Conservation (phyloP, 2,797 vertebrate genomes). For the Enteromius argenteus region DNA sequence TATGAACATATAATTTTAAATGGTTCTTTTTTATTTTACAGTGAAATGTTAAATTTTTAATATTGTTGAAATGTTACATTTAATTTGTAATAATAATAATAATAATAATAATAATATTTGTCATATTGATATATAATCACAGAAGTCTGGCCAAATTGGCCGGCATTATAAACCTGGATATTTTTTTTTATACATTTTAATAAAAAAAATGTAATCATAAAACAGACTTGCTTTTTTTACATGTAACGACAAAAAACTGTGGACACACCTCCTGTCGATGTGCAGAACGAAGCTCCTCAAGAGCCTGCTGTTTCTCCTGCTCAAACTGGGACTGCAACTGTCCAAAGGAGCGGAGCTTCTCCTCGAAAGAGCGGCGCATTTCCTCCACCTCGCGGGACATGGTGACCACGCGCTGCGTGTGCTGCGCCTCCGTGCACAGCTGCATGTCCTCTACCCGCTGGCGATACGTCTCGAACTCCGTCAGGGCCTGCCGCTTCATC, state of each 20-base stretch:
- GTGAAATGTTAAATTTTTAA: neutral
- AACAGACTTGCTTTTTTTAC: neutral
- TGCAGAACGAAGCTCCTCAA: constrained; percentile 88
- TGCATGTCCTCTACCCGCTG: constrained; percentile 96
- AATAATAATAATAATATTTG: neutral
- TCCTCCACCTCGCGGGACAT: constrained; percentile 98
- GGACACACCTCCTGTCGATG: constrained; percentile 83
- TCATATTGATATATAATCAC: neutral
- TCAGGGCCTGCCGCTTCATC: constrained; percentile 94
- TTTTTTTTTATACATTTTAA: neutral
- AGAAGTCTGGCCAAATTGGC: neutral
- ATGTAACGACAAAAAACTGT: neutral
- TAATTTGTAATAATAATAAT: no score
- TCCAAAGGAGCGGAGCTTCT: constrained; percentile 89
- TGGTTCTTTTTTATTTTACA: neutral
- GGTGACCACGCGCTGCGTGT: constrained; percentile 93
- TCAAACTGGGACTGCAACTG: constrained; percentile 91
- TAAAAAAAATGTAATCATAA: no score
- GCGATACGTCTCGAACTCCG: constrained; percentile 95
- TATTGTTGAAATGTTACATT: no score
- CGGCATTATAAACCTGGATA: neutral
- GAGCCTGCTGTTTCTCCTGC: constrained; percentile 88
- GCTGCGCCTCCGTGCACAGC: constrained; percentile 94
- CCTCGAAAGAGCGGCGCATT: constrained; percentile 94
- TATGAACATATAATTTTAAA: neutral